Percentiles rank a stretch among this genome's conserved stretches.
These are phyloP conservation scores for Rafetus swinhoei DNA, from an alignment of 2,113 vertebrate genomes.

Conservation along the genomic window DNA sequence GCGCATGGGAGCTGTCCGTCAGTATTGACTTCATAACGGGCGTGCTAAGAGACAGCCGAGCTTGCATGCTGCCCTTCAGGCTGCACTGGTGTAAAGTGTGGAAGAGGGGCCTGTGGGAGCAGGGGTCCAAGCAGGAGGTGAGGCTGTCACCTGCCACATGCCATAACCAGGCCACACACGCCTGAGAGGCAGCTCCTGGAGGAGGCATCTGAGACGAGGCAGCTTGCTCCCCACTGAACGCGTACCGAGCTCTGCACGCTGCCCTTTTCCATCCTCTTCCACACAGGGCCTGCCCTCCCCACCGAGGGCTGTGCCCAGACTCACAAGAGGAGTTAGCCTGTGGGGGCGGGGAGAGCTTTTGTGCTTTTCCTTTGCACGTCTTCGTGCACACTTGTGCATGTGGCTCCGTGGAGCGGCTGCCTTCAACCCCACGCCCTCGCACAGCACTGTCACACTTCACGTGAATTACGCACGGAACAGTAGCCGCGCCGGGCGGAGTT, in stretches of 20 bases:
- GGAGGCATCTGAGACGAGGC: not conserved
- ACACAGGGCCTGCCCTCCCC: not conserved
- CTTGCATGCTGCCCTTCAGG: accelerated
- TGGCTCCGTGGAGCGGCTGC: not conserved
- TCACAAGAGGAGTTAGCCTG: not conserved
- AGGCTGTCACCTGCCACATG: not conserved
- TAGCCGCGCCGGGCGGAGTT: not conserved
- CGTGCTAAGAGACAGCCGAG: not conserved
- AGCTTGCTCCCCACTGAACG: not conserved
- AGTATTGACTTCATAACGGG: not conserved
- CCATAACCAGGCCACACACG: not conserved
- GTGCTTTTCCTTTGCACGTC: not conserved
- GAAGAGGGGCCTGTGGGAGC: no score
- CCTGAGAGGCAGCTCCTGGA: not conserved
- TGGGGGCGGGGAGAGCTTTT: not conserved
- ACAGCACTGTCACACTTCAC: not conserved
- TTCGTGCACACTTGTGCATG: not conserved
- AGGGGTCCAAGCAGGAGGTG: not conserved
- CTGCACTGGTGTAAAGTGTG: accelerated
- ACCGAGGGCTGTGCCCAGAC: no score
- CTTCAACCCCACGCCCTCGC: not conserved
- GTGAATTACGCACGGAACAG: not conserved
- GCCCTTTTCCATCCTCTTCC: no score
- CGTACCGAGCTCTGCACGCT: not conserved
- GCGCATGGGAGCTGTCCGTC: not conserved